These are phyloP conservation scores for Halcyon smyrnensis DNA, from an alignment of 2,797 vertebrate genomes.

Conservation along the genomic window DNA sequence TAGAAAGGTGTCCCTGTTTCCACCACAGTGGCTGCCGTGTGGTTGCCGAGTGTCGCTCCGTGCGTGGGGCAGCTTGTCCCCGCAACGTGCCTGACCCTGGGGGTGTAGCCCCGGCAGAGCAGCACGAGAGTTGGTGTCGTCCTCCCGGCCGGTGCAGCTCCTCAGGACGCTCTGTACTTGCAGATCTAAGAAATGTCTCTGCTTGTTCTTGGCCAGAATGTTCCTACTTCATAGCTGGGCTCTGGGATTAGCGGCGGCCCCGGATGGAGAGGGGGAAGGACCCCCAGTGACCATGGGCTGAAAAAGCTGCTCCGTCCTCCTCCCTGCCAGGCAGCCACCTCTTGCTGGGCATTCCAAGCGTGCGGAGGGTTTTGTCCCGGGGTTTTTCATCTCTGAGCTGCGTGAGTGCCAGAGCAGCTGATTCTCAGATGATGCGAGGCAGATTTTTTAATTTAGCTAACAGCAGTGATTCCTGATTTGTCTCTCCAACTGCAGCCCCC, in stretches of 20 bases:
- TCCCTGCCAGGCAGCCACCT: too few relatives aligned
- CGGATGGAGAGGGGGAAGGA: accelerated
- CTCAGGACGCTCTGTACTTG: neutral
- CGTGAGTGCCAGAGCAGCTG: too few relatives aligned
- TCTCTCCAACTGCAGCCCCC: neutral
- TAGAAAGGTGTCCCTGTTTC: too few relatives aligned
- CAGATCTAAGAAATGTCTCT: too few relatives aligned
- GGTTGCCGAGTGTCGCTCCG: neutral
- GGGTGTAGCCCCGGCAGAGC: neutral
- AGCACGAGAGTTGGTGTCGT: neutral
- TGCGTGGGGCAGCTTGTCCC: neutral
- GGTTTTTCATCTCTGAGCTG: neutral
- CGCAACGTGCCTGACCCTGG: accelerated
- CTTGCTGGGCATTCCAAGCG: accelerated
- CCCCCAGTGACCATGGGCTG: accelerated
- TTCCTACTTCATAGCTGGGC: neutral
- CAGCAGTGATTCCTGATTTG: too few relatives aligned
- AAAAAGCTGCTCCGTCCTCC: accelerated
- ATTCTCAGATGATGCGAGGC: neutral
- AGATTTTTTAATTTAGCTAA: neutral
- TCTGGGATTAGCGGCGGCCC: accelerated
- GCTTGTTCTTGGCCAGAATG: neutral
- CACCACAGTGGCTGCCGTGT: accelerated
- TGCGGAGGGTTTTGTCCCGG: accelerated
- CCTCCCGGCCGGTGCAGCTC: neutral